Percentiles rank a stretch among this genome's conserved stretches.
These are phyloP conservation scores for Rhabdornis inornatus DNA, from an alignment of 2,113 vertebrate genomes.

Conservation along the genomic window DNA sequence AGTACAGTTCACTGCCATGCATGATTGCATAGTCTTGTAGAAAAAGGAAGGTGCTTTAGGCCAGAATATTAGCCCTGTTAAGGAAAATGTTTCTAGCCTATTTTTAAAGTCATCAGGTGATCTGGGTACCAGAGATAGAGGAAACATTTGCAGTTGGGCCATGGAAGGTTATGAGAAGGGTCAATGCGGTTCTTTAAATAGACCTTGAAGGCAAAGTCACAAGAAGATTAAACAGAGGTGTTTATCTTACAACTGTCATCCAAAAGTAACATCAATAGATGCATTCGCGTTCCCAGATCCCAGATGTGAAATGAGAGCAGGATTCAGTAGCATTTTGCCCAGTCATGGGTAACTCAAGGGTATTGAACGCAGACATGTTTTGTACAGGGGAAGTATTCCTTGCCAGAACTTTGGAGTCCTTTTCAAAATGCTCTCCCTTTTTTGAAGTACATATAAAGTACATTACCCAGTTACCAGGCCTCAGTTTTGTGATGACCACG, in stretches of 20 bases:
- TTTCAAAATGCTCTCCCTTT: not conserved
- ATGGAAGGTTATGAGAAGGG: not conserved
- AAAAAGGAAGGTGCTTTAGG: not conserved
- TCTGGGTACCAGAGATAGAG: not conserved
- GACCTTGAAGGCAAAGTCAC: not conserved
- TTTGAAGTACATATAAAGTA: not conserved
- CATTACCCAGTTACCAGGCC: not conserved
- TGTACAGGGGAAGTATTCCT: not conserved
- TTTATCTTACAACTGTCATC: not conserved
- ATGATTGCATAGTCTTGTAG: not conserved
- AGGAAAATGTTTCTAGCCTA: not conserved
- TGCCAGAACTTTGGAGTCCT: not conserved
- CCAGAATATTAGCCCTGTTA: not conserved
- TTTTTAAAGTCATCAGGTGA: not conserved
- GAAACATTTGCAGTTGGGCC: not conserved
- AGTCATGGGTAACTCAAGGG: not conserved
- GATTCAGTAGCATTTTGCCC: not conserved
- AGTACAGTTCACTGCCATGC: not conserved
- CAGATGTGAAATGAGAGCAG: not conserved
- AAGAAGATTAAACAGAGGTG: not conserved
- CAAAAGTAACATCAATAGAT: not conserved
- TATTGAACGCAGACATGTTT: not conserved
- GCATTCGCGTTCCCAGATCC: not conserved
- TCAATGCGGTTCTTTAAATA: not conserved
- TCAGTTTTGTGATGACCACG: not conserved